A percentile compares a stretch with the other conserved stretches of the same genome.
phyloP scores from a whole-genome alignment of 2,888 invertebrate species.

The Physocephala rufipes region DNA sequence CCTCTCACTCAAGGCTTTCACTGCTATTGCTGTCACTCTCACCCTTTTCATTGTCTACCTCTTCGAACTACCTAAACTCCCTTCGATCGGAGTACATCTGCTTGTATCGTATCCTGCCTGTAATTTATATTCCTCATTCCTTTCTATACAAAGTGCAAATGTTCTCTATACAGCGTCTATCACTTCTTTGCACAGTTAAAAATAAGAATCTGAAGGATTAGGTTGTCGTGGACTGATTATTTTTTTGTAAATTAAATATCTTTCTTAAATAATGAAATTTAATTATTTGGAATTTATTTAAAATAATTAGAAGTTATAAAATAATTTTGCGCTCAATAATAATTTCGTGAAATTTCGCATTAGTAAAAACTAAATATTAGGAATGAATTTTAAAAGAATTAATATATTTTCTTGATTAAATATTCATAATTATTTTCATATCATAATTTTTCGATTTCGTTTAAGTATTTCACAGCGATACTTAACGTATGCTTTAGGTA shows the following conservation, averaged over 20 bases:
- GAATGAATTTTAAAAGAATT: too few relatives aligned
- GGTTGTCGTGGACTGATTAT: slow-evolving; percentile 57
- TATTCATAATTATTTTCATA: too few relatives aligned
- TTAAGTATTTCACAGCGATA: too few relatives aligned
- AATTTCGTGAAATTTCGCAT: too few relatives aligned
- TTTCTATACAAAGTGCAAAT: slow-evolving; percentile 43
- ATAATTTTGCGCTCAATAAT: too few relatives aligned
- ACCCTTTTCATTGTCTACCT: neutral
- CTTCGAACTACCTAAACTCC: slow-evolving; percentile 5
- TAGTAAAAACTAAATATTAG: too few relatives aligned
- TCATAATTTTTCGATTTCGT: too few relatives aligned
- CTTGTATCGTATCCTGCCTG: slow-evolving; percentile 20
- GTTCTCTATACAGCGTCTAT: slow-evolving; percentile 36
- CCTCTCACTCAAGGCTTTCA: neutral
- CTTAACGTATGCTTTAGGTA: too few relatives aligned
- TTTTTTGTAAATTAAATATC: neutral
- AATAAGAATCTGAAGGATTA: slow-evolving; percentile 52
- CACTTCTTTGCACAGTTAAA: slow-evolving; percentile 56
- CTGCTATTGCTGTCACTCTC: slow-evolving; percentile 15
- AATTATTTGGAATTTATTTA: slow-evolving; percentile 11
- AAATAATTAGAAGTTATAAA: too few relatives aligned
- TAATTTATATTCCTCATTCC: slow-evolving; percentile 32
- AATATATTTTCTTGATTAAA: too few relatives aligned
- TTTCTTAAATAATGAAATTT: neutral
- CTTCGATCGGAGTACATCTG: slow-evolving; percentile 19